Evolutionary conservation across 1,140 invertebrate species (phyloP).

Genomic region (Stegodyphus mimosarum): DNA sequence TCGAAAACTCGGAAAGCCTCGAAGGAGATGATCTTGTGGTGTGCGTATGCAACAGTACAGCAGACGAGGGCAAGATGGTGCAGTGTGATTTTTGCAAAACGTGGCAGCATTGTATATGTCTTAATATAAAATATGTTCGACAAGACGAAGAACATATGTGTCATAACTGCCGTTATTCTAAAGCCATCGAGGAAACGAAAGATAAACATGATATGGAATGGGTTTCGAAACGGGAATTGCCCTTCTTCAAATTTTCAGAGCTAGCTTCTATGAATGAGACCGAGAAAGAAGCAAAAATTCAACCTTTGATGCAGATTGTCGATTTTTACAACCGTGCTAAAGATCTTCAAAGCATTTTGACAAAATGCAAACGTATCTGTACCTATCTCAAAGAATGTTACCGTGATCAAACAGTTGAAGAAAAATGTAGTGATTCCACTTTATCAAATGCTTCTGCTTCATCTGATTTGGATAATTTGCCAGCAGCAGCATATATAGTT

Average conservation of each 20-base stretch:
- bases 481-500: not conserved
- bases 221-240: conserved; percentile 42
- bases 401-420: not conserved
- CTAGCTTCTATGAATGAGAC: not conserved
- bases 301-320: conserved; percentile 10
- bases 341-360: not conserved
- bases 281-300: not conserved
- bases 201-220: conserved; percentile 39
- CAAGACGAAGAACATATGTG: conserved; percentile 54
- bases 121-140: conserved; percentile 40
- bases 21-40: conserved; percentile 23
- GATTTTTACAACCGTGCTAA: conserved; percentile 7
- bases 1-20: not conserved
- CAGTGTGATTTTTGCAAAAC: conserved; percentile 56
- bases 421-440: not conserved
- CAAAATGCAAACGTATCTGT: conserved; percentile 13
- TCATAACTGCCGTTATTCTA: conserved; percentile 42
- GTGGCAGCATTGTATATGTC: conserved; percentile 45
- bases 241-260: conserved; percentile 32
- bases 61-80: conserved; percentile 52
- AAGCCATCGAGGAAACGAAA: conserved; percentile 11
- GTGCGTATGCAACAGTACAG: conserved; percentile 48
- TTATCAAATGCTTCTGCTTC: not conserved
- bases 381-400: not conserved
- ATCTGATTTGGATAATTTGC: too few relatives aligned